Base-by-base conservation (phyloP, 2,888 invertebrate genomes). In the Tricholauxania praeusta region DNA sequence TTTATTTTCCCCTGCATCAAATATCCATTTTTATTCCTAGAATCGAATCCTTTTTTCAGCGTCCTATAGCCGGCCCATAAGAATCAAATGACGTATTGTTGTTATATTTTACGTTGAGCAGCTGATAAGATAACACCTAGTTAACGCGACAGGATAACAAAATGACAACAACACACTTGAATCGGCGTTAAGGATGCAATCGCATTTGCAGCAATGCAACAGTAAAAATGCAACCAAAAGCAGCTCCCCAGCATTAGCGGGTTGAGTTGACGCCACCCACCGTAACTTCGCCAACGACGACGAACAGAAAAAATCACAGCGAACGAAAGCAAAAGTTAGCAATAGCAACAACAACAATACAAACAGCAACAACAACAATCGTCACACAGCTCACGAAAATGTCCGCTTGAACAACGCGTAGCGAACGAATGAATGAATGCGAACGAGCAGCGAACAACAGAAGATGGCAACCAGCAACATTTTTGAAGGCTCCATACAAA, bases 241-340 rank as follows among this genome's bases (percentile, higher is more conserved):
- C 5, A 19, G n/a, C 28, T 32, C 12, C 51, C 15, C 15, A 14
- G 28, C 28, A 19, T 12, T 52, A 19, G 51, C 49, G 19, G 10
- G 3, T 47, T 12, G 39, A 17, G 55, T 4, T 47, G 66, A 52
- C 53, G 14, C 52, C 66, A 32, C 22, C 52, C n/a, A 22, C 52
- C 28, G 52, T n/a, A 19, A 22, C 57, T 22, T 12, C 17, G 19
- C 19, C 57, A 19, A 19, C 57, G 57, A 19, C 17, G 3, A 17
- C 52, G 52, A 28, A 17, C 22, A 8, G 53, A 47, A 14, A 19
- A 63, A 67, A 67, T 22, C 67, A 19, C 67, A 48, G 55, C 67
- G 55, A 57, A 67, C 67, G 67, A 67, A 67, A 67, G 67, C 55
- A 67, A 67, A 67, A 67, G 67, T 67, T 60, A 39, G 12, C 3